Base-by-base conservation (phyloP, 2,797 vertebrate species). In the Amphiprion clarkii region DNA sequence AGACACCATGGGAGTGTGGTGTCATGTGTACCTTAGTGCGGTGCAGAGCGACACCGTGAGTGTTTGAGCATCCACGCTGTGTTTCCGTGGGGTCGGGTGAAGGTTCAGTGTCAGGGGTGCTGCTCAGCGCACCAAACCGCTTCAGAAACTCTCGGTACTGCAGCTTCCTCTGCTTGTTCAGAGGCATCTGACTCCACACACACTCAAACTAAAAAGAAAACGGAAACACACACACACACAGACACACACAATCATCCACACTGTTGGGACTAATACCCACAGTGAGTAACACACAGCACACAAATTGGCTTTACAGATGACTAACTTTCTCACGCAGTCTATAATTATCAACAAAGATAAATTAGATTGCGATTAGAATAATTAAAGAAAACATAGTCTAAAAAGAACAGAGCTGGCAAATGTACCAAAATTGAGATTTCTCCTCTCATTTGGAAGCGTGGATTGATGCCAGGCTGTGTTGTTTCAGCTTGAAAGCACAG, bases 181-280 rank as follows among this genome's bases (percentile, higher is more conserved):
- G 71, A 0, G 95, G 91, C 66, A 94, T 84, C 19, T 75, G 73
- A 27, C 71, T 89, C 94, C 94, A 95, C 67, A 96, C 93, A 74
- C 89, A 87, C 78, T 95, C 90, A 81, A 95, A 95, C 93, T 96
- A 86, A 16, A 25, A 68, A 53, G n/a, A n/a, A 55, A 60, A 55
- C 51, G 16, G 27, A 44, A 33, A 56, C 17, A 48, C 44, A 48
- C 23, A 23, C 23, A 23, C 23, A 23, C 23, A 23, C 23, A 23
- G 1, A 23, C 46, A 49, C 19, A 73, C 59, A 64, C 53, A 56
- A 82, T 63, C 33, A 81, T 60, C 33, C 17, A 1, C 83, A 53
- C 52, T 40, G 33, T 31, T 21, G 58, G 36, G 12, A 57, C 4
- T 61, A 23, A 61, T 53, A 33, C 46, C 58, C 66, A 55, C 23